Evolutionary conservation across 2,888 invertebrate species (phyloP), one percentile per base, ranked within the genome.

Genomic region (Elmis aenea): DNA sequence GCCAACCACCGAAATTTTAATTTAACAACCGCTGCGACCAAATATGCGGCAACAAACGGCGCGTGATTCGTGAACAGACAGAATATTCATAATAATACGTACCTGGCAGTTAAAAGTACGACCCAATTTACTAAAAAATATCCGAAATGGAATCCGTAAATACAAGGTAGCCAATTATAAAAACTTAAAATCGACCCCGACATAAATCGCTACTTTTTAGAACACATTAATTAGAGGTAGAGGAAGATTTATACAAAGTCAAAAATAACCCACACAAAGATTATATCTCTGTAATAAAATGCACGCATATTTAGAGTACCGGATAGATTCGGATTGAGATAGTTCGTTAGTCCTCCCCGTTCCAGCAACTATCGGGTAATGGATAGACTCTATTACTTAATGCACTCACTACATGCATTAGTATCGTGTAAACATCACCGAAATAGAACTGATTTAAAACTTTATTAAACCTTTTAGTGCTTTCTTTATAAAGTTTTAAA

Each of bases 231-330:
- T 66, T 66, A 65, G 49, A 59, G 58, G 58, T 53, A n/a, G n/a
- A 28, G 54, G 54, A 60, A 66, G 66, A 66, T 66, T 66, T 66
- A 66, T 65, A 55, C 57, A 47, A 57, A 53, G 60, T 65, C 65
- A 61, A 62, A 65, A 66, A 62, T 66, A 67, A 59, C 64, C 64
- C 62, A 63, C 62, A 61, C 64, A 54, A 50, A 54, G 67, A 67
- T 67, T 64, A 62, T 59, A 66, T 66, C 66, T 53, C 50, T 39
- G 61, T 59, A 62, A 64, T 65, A 66, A 66, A 66, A 62, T 62
- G 62, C 62, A 57, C 46, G 59, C 64, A 64, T 64, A 63, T 66
- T 65, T 64, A 64, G 61, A 57, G 54, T 54, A 49, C 43, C 44
- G 51, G 51, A 49, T 41, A 54, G 57, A 56, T 58, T 51, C 47